These are phyloP conservation scores for Teleiodes luculella DNA, from an alignment of 2,888 invertebrate genomes.

Conservation along the genomic window DNA sequence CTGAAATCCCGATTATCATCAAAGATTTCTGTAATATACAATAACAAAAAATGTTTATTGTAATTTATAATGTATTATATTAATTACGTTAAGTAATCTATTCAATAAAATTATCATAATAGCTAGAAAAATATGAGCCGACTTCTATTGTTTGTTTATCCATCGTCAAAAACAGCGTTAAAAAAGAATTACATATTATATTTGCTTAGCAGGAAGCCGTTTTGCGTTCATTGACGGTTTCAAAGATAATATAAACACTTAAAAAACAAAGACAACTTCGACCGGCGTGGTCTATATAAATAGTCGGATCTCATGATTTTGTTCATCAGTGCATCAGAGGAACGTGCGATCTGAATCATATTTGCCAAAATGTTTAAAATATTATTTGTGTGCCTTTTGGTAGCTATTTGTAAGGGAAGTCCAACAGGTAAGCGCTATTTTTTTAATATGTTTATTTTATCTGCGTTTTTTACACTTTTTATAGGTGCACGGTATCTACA, in stretches of 20 bases:
- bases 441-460: too few relatives aligned
- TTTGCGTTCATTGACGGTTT: background rate
- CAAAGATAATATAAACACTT: background rate
- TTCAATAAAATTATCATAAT: too few relatives aligned
- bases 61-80: too few relatives aligned
- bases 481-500: background rate
- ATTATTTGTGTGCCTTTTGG: background rate
- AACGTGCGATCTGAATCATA: background rate
- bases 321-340: background rate
- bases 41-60: too few relatives aligned
- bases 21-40: too few relatives aligned
- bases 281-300: background rate
- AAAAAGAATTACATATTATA: background rate
- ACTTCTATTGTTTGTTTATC: too few relatives aligned
- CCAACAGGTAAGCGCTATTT: constrained; percentile 6
- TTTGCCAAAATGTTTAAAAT: background rate
- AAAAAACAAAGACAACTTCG: background rate
- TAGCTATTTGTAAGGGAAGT: constrained; percentile 3
- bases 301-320: background rate
- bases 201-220: background rate
- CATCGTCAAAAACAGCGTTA: background rate
- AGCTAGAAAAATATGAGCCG: too few relatives aligned
- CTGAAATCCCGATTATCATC: too few relatives aligned
- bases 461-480: background rate
- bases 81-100: too few relatives aligned